Base-by-base conservation (phyloP, 2,113 vertebrate genomes). In the Cyprinodon tularosa region DNA sequence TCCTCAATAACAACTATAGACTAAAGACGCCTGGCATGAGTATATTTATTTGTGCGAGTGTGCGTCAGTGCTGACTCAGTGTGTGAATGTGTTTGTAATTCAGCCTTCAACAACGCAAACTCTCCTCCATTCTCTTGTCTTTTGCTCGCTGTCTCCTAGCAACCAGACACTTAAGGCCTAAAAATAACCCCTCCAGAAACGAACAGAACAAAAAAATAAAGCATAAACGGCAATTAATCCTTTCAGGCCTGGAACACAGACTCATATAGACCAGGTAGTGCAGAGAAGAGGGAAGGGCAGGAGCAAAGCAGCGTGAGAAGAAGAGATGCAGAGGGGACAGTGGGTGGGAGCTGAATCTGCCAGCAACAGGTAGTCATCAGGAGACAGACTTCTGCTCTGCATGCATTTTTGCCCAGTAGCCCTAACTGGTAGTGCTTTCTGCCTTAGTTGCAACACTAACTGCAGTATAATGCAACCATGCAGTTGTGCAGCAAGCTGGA, bases 161-260 rank as follows among this genome's bases (percentile, higher is more conserved):
- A 95, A 95, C 94, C 93, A 93, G 92, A 94, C 94, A 95, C 93
- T 94, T 94, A 91, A 91, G 62, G 86, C 91, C 94, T 94, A 94
- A 95, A 95, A 95, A 95, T 95, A 95, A 91, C 88, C 87, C 84
- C 77, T 57, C 88, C 89, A 93, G 90, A 93, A 95, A 94, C 76
- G 86, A 92, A 94, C 83, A 93, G 92, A 95, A 94, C 92, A 93
- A 93, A 93, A 92, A 94, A 91, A 93, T 92, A 93, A 92, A 92
- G 90, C 92, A 94, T 93, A 93, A 93, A 94, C 78, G 83, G 88
- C 93, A 91, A 95, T 94, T 94, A 93, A 93, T 94, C 89, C 90
- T 92, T 93, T 93, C 91, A 92, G 89, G 89, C 89, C 77, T 68
- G 86, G 89, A 90, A 90, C 88, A 89, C 50, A 20, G 86, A 90